A percentile compares a stretch with the other conserved stretches of the same genome.
These are phyloP conservation scores for Xiphydria camelus DNA, from an alignment of 2,888 invertebrate genomes.

Conservation along the genomic window DNA sequence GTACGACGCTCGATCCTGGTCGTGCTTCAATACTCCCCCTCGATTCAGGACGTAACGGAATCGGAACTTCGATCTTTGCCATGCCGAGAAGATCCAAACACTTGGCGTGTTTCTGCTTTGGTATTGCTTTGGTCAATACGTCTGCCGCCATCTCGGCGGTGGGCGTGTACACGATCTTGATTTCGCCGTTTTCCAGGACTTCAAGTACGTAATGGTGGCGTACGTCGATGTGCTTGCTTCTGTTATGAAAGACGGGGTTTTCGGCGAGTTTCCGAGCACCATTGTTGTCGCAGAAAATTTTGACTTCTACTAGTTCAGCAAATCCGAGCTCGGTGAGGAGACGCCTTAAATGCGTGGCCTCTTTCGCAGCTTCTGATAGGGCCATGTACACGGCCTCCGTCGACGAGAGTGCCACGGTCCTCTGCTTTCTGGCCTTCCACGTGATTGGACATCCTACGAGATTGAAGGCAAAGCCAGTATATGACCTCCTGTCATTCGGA, in stretches of 20 bases:
- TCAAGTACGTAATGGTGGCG: constrained; percentile 11
- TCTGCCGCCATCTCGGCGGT: constrained; percentile 15
- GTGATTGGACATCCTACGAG: neutral
- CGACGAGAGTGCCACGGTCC: constrained; percentile 10
- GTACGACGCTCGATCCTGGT: too few relatives aligned
- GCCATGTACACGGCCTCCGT: constrained; percentile 16
- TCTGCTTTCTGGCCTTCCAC: neutral
- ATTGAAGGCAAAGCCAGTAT: constrained; percentile 1
- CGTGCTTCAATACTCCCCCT: too few relatives aligned
- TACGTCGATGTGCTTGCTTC: constrained; percentile 16
- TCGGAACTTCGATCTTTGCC: too few relatives aligned
- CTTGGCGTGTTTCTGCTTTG: constrained; percentile 7
- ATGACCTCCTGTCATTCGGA: constrained; percentile 4
- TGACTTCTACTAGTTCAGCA: neutral
- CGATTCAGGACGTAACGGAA: too few relatives aligned
- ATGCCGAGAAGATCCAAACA: constrained; percentile 12
- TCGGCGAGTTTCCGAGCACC: constrained; percentile 8
- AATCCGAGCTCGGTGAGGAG: constrained; percentile 9
- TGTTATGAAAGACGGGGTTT: constrained; percentile 14
- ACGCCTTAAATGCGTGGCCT: constrained; percentile 4
- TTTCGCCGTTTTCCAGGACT: neutral
- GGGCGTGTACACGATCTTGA: constrained; percentile 1
- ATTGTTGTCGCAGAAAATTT: constrained; percentile 9
- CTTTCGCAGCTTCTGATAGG: constrained; percentile 11
- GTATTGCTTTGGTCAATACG: constrained; percentile 8